Conservation (phyloP, 2,113 vertebrate genomes). For the Ailuropoda melanoleuca region DNA sequence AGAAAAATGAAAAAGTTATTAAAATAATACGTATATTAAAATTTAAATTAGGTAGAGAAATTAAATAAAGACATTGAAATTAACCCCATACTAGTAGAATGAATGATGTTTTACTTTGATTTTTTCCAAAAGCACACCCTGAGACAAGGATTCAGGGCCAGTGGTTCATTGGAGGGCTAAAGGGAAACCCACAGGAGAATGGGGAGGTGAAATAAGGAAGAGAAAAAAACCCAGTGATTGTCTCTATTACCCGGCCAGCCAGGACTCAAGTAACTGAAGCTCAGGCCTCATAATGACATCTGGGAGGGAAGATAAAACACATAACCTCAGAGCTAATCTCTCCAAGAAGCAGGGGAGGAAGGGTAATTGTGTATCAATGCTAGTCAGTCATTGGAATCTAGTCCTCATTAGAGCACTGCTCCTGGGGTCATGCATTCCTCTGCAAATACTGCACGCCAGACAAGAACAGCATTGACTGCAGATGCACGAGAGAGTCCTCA, state of each 20-base stretch:
- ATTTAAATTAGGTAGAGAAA: not conserved
- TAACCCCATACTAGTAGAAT: not conserved
- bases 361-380: not conserved
- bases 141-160: not conserved
- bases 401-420: not conserved
- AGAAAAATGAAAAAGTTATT: constrained; percentile 42
- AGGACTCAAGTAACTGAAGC: not conserved
- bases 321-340: not conserved
- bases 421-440: not conserved
- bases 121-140: not conserved
- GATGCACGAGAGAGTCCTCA: not conserved
- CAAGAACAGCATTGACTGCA: not conserved
- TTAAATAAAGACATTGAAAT: not conserved
- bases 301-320: not conserved
- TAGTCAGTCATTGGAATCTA: not conserved
- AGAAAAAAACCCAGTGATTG: not conserved
- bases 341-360: not conserved
- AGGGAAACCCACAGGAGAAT: not conserved
- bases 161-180: not conserved
- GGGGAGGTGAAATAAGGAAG: not conserved
- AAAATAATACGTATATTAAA: constrained; percentile 14
- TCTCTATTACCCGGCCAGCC: not conserved
- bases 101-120: not conserved
- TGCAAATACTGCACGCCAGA: not conserved
- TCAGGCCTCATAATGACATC: not conserved